Percentiles rank a stretch among this genome's conserved stretches.
Conservation (phyloP, 2,113 vertebrate genomes). For the Anser brachyrhynchus region DNA sequence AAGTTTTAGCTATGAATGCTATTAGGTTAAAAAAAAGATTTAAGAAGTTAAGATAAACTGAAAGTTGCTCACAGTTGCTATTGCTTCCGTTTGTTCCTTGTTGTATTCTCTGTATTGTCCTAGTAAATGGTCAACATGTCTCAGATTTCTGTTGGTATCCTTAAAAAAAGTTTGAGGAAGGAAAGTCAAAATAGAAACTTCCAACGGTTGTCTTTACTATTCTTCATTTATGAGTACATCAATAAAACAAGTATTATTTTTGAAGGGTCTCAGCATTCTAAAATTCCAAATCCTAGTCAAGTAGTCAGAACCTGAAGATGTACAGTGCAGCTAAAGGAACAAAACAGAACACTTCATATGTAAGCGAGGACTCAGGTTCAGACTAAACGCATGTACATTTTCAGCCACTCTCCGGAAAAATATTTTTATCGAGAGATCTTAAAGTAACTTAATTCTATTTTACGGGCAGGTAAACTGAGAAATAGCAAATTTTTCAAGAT, state of each 20-base stretch:
- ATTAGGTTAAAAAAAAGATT: neutral
- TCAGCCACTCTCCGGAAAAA: neutral
- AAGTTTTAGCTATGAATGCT: neutral
- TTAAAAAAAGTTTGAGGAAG: constrained; percentile 62
- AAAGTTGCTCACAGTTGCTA: constrained; percentile 82
- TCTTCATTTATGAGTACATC: neutral
- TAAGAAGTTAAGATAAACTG: neutral
- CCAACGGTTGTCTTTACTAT: neutral
- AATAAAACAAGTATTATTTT: neutral
- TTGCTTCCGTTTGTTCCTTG: constrained; percentile 85
- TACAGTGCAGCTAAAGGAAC: neutral
- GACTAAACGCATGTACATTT: neutral
- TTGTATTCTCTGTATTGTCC: constrained; percentile 89
- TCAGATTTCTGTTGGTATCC: constrained; percentile 91
- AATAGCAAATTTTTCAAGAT: neutral
- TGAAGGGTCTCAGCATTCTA: neutral
- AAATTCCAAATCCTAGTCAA: neutral
- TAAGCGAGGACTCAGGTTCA: neutral
- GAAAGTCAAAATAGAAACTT: constrained; percentile 4
- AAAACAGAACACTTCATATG: neutral
- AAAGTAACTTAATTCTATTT: neutral
- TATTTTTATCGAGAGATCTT: neutral
- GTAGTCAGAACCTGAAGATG: neutral
- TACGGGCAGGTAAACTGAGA: neutral
- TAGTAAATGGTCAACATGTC: constrained; percentile 90